These are phyloP conservation scores for Tipula confusa DNA, from an alignment of 2,888 invertebrate genomes.

Conservation along the genomic window DNA sequence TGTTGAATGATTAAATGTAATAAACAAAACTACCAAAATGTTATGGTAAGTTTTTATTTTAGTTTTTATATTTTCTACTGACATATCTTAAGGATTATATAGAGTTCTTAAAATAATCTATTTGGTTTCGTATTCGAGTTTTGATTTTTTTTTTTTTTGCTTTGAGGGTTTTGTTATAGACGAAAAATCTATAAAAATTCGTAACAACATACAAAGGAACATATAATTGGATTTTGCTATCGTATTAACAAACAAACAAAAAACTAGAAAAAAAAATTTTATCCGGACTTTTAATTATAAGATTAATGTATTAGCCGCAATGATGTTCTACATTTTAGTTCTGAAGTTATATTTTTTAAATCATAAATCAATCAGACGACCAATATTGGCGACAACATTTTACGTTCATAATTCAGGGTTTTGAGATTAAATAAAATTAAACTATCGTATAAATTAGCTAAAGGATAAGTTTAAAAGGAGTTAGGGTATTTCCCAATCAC, in stretches of 20 bases:
- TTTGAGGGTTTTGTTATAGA: not conserved
- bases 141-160: too few species aligned
- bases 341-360: too few species aligned
- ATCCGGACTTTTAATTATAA: not conserved
- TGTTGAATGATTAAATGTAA: conserved; percentile 12
- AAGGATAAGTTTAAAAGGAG: too few species aligned
- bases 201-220: not conserved
- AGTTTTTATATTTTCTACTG: not conserved
- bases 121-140: not conserved
- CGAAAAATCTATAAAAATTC: not conserved
- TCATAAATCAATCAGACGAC: too few species aligned
- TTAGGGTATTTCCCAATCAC: too few species aligned
- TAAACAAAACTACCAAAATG: not conserved
- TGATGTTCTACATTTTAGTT: too few species aligned
- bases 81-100: not conserved
- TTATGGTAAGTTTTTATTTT: too few species aligned
- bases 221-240: not conserved
- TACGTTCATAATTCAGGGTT: too few species aligned
- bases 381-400: too few species aligned
- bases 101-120: conserved; percentile 20
- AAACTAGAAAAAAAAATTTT: not conserved
- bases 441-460: too few species aligned
- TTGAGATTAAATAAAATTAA: too few species aligned
- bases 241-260: not conserved
- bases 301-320: too few species aligned